phyloP scores from a whole-genome alignment of 2,888 invertebrate genomes.

The Acheta domesticus region DNA sequence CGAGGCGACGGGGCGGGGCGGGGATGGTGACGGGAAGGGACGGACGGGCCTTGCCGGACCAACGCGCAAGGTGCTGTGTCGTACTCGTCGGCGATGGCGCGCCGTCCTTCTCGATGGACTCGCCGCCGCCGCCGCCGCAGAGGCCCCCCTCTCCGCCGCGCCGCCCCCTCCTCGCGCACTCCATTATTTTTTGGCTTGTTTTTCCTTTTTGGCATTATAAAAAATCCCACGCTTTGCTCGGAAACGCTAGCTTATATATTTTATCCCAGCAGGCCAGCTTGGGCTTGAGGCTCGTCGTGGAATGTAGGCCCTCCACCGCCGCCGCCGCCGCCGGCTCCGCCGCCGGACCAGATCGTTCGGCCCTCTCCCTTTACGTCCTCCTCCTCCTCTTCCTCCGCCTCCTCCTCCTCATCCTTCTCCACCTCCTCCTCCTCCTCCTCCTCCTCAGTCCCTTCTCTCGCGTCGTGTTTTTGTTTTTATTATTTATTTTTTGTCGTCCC shows the following conservation, averaged over 20 bases:
- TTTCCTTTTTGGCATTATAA: background rate
- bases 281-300: too few species aligned
- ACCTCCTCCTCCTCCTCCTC: too few species aligned
- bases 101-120: too few species aligned
- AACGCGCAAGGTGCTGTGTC: too few species aligned
- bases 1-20: too few species aligned
- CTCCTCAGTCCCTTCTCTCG: background rate
- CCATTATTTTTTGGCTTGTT: slow-evolving; percentile 18
- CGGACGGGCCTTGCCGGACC: too few species aligned
- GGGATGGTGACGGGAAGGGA: too few species aligned
- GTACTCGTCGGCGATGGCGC: too few species aligned
- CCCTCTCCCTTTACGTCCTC: slow-evolving; percentile 19
- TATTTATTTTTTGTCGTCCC: background rate
- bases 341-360: slow-evolving; percentile 11
- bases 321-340: background rate
- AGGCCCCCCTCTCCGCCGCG: background rate
- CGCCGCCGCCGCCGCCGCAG: too few species aligned
- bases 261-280: background rate
- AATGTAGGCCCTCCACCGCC: background rate
- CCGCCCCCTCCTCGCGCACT: background rate
- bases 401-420: too few species aligned
- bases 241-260: slow-evolving; percentile 27
- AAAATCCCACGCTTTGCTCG: slow-evolving; percentile 20
- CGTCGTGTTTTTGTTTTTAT: slow-evolving; percentile 3
- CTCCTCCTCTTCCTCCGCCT: too few species aligned